A percentile compares a stretch with the other conserved stretches of the same genome.
phyloP scores from a whole-genome alignment of 2,888 invertebrate species.

The Cheilosia impressa region DNA sequence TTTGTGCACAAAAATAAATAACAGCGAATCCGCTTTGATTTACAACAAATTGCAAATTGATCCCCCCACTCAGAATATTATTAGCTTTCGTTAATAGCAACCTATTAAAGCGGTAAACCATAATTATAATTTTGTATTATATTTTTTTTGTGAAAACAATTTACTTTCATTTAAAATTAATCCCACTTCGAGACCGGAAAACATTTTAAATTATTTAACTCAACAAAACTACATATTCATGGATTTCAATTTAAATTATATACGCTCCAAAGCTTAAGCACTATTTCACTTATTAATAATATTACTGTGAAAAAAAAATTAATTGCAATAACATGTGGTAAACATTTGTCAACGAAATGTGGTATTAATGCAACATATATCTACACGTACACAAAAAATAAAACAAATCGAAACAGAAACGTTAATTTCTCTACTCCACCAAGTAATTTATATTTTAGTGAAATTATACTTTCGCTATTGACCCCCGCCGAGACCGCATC shows the following conservation, averaged over 20 bases:
- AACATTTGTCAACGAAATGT: conserved; percentile 19
- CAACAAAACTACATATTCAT: background rate
- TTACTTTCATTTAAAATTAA: background rate
- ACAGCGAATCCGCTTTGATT: too few relatives aligned
- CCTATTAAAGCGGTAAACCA: too few relatives aligned
- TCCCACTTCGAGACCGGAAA: background rate
- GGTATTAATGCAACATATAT: background rate
- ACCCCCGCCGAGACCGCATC: conserved; percentile 30
- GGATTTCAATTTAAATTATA: conserved; percentile 27
- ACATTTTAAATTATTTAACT: background rate
- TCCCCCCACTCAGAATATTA: too few relatives aligned
- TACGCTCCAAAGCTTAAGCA: background rate
- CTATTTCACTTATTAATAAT: conserved; percentile 13
- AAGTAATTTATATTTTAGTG: conserved; percentile 35
- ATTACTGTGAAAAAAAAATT: conserved; percentile 11
- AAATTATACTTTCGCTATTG: conserved; percentile 27
- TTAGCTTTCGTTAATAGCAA: too few relatives aligned
- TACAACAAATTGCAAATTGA: too few relatives aligned
- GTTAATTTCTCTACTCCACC: conserved; percentile 1
- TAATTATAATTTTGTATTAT: too few relatives aligned
- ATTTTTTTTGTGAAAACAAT: too few relatives aligned
- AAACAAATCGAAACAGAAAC: background rate
- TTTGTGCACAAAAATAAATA: too few relatives aligned
- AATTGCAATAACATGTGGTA: conserved; percentile 9
- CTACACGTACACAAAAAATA: background rate